Percentiles rank a stretch among this genome's conserved stretches.
Conservation (phyloP, 2,113 vertebrate genomes). For the Sebastes schlegelii region DNA sequence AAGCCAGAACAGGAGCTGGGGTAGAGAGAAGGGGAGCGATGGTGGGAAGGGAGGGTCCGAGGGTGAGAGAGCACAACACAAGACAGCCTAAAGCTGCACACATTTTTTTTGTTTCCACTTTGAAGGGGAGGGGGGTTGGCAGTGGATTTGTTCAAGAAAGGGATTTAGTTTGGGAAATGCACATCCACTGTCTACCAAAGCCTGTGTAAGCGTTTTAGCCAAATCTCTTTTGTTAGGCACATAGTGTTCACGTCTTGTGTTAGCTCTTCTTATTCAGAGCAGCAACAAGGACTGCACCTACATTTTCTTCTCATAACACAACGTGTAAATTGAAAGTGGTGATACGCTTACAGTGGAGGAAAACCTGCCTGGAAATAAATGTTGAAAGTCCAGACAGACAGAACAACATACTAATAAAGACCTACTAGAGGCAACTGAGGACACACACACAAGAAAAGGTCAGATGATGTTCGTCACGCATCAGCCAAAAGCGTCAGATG, state of each 20-base stretch:
- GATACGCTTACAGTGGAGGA: too few species aligned
- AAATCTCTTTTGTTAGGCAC: neutral
- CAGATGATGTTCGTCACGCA: too few species aligned
- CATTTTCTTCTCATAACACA: neutral
- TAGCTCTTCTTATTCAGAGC: neutral
- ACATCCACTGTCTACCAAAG: constrained; percentile 41
- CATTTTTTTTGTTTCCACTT: constrained; percentile 23
- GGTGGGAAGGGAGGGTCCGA: constrained; percentile 36
- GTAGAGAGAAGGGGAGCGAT: constrained; percentile 20
- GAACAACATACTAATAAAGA: too few species aligned
- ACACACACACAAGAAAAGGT: too few species aligned
- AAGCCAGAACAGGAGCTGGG: constrained; percentile 72
- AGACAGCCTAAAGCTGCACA: constrained; percentile 42
- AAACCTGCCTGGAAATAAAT: neutral
- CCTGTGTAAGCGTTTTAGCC: constrained; percentile 42
- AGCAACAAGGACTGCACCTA: constrained; percentile 1
- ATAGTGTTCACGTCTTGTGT: constrained; percentile 1
- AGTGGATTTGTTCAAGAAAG: constrained; percentile 65
- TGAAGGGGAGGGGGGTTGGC: constrained; percentile 6
- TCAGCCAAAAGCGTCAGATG: too few species aligned
- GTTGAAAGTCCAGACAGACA: too few species aligned
- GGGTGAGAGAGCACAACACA: constrained; percentile 60
- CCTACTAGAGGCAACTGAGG: too few species aligned
- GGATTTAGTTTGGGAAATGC: constrained; percentile 59
- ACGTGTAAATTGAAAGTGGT: neutral